Evolutionary conservation across 2,797 vertebrate species (phyloP), one percentile per base, ranked within the genome.

Genomic region (Okamejei kenojei): DNA sequence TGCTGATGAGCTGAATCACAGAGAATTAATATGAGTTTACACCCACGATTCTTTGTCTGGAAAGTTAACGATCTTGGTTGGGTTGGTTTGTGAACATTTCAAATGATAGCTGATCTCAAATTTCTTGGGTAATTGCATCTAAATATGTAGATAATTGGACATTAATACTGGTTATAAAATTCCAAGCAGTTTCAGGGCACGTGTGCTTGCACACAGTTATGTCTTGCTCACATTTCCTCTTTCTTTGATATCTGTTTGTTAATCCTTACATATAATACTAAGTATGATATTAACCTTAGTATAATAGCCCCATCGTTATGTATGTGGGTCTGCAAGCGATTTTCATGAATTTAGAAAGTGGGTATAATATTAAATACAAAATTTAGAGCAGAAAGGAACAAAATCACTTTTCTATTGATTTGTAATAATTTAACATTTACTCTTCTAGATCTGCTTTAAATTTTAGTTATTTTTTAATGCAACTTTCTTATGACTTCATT

Each of bases 11-110:
- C 35, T 91, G 35, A 11, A 91, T 29, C 90, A 54, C 21, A 45
- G 61, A 32, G 21, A 73, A 91, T 17, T 21, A 91, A 29, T 38
- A 73, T 54, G 15, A 58, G 23, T 74, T 92, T 92, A 92, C 90
- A 92, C 90, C 90, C 90, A 74, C 90, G 90, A 92, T 74, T 88
- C 90, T 23, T 7, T 68, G 4, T 74, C 21, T 76, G 90, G 68
- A 92, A 76, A 73, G 38, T 92, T 92, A 35, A 74, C 21, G 76
- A 58, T 92, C 90, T 92, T 92, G 90, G 38, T 71, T 76, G 71
- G 71, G 71, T 45, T 92, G 23, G 23, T 92, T 73, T 92, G 90
- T 74, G 71, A 76, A 76, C 9, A 76, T 92, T 54, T 92, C 38
- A 92, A 54, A 92, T 58, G 71, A 2, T 54, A 26, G 71, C 23